These are phyloP conservation scores for Linyphia triangularis DNA, from an alignment of 2,888 invertebrate species.

Conservation along the genomic window DNA sequence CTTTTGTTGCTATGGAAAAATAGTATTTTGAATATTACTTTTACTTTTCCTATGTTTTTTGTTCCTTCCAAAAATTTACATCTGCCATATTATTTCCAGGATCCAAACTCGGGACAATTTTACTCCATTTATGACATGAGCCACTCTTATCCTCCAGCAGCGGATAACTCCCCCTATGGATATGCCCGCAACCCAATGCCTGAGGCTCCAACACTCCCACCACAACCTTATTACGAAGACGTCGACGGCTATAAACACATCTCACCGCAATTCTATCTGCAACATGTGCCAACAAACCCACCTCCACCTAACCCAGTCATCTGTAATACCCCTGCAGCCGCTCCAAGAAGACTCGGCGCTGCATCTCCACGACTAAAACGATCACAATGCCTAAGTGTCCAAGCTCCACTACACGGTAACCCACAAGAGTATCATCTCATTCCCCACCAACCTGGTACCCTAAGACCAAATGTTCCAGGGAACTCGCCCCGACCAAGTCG, in stretches of 20 bases:
- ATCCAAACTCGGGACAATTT: slow-evolving; percentile 58
- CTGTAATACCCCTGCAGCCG: slow-evolving; percentile 43
- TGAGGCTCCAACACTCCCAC: slow-evolving; percentile 7
- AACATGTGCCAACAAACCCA: slow-evolving; percentile 2
- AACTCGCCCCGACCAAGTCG: slow-evolving; percentile 61
- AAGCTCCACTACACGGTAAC: slow-evolving; percentile 65
- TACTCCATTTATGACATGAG: slow-evolving; percentile 69
- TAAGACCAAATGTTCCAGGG: slow-evolving; percentile 29
- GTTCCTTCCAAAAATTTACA: background rate
- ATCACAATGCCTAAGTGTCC: slow-evolving; percentile 67
- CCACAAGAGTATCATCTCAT: slow-evolving; percentile 70
- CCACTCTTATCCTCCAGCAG: slow-evolving; percentile 65
- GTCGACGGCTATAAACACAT: slow-evolving; percentile 65
- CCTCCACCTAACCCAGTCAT: slow-evolving; percentile 25
- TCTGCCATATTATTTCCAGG: slow-evolving; percentile 18
- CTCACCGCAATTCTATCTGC: slow-evolving; percentile 51
- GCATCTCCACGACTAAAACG: slow-evolving; percentile 65
- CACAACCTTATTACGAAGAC: slow-evolving; percentile 67
- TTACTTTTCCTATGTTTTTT: too few species aligned
- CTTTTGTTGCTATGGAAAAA: background rate
- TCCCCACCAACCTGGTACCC: slow-evolving; percentile 39
- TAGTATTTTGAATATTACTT: too few species aligned
- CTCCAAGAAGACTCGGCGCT: slow-evolving; percentile 45
- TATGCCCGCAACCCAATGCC: slow-evolving; percentile 38
- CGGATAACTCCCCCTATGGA: slow-evolving; percentile 46